Percentiles rank a stretch among this genome's conserved stretches.
Evolutionary conservation across 2,797 vertebrate species (phyloP).

Genomic region (Carcharodon carcharias): DNA sequence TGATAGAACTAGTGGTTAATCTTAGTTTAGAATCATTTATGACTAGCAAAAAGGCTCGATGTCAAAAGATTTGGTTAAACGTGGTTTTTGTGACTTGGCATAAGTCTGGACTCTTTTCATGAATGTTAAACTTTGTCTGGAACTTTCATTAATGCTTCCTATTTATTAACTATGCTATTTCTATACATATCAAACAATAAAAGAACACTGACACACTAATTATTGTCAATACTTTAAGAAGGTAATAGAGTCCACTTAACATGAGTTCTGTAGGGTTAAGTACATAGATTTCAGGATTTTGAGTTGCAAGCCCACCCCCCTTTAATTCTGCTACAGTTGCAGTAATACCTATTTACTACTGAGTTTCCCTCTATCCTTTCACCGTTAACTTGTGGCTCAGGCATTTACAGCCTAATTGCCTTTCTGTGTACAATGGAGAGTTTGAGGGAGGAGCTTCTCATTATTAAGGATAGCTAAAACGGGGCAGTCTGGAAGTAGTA

Average conservation of each 20-base stretch:
- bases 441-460: not conserved
- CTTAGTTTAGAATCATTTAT: conserved; percentile 3
- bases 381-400: not conserved
- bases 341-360: not conserved
- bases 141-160: conserved; percentile 20
- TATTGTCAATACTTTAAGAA: not conserved
- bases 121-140: not conserved
- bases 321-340: not conserved
- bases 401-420: not conserved
- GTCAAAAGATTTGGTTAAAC: conserved; percentile 28
- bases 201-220: not conserved
- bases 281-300: not conserved
- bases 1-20: not conserved
- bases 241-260: not conserved
- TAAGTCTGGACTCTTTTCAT: not conserved
- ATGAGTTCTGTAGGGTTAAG: not conserved
- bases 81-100: not conserved
- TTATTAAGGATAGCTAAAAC: not conserved
- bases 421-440: not conserved
- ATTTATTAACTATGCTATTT: conserved; percentile 31
- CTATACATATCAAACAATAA: conserved; percentile 3
- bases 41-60: not conserved
- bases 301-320: not conserved
- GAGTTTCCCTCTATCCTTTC: not conserved
- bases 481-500: not conserved